Conservation (phyloP, 2,113 vertebrate genomes). For the Lates calcarifer region DNA sequence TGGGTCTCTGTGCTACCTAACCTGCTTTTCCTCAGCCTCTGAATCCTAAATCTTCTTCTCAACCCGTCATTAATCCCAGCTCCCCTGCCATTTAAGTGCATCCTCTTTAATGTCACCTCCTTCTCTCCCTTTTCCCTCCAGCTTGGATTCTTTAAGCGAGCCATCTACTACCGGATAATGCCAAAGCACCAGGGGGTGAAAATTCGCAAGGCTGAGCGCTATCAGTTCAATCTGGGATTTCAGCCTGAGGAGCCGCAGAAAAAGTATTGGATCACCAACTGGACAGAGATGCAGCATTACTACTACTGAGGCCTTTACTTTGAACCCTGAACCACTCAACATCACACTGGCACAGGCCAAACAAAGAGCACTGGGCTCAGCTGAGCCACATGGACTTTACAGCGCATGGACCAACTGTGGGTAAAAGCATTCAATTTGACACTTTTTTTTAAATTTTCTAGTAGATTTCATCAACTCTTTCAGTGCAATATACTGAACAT, state of each 20-base stretch:
- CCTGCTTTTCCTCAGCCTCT: conserved; percentile 30
- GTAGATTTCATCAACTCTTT: conserved; percentile 49
- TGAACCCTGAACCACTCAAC: conserved; percentile 49
- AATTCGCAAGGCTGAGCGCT: conserved; percentile 91
- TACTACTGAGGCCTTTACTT: conserved; percentile 89
- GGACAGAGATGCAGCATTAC: conserved; percentile 91
- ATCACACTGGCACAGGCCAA: conserved; percentile 29
- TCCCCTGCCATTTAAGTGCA: conserved; percentile 11
- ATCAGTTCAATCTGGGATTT: conserved; percentile 86
- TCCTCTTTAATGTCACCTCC: conserved; percentile 43
- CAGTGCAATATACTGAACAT: conserved; percentile 80
- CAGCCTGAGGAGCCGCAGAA: conserved; percentile 86
- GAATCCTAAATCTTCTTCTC: conserved; percentile 49
- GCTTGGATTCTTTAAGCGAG: conserved; percentile 95
- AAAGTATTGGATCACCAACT: conserved; percentile 96
- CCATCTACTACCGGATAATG: conserved; percentile 93
- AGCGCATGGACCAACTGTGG: conserved; percentile 47
- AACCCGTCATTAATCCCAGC: conserved; percentile 13
- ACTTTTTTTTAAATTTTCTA: conserved; percentile 18
- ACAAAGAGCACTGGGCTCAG: conserved; percentile 27
- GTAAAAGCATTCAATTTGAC: conserved; percentile 27
- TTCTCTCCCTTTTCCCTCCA: conserved; percentile 67
- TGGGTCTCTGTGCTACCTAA: conserved; percentile 33
- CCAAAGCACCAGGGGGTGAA: conserved; percentile 95
- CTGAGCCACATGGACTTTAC: conserved; percentile 32